These are phyloP conservation scores for Ctenopoma multispine DNA, from an alignment of 2,797 vertebrate genomes.

Conservation along the genomic window DNA sequence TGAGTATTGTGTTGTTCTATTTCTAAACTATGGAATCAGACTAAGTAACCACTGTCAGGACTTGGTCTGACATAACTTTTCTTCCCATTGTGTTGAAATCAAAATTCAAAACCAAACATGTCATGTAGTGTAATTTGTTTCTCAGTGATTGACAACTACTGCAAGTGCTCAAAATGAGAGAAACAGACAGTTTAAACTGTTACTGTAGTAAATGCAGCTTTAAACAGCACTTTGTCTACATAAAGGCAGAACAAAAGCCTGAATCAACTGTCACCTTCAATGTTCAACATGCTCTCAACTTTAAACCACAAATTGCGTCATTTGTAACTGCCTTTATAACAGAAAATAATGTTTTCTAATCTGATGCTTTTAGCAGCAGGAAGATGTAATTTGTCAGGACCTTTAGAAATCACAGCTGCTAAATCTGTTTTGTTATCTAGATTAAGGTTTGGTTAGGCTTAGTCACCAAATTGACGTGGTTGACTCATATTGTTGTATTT, in stretches of 20 bases:
- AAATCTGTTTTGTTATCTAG: background rate
- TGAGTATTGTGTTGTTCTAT: no score
- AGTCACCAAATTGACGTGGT: background rate
- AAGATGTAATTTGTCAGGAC: background rate
- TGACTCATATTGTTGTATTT: no score
- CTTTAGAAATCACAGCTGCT: background rate
- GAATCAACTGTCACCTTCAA: background rate
- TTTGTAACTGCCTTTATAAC: background rate
- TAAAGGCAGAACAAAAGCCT: background rate
- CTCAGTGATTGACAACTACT: no score
- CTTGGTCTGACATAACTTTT: no score
- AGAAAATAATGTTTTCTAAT: background rate
- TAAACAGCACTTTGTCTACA: background rate
- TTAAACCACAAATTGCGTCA: background rate
- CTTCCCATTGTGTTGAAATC: no score
- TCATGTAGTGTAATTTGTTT: no score
- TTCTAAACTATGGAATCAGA: no score
- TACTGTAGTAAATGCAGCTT: background rate
- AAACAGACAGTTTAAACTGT: background rate
- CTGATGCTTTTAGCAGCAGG: background rate
- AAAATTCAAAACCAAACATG: no score
- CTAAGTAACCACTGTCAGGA: no score
- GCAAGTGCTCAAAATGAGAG: slow-evolving; percentile 4
- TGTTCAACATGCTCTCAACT: background rate
- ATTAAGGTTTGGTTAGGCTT: background rate